phyloP scores from a whole-genome alignment of 2,797 vertebrate species.

The Megaceryle alcyon region DNA sequence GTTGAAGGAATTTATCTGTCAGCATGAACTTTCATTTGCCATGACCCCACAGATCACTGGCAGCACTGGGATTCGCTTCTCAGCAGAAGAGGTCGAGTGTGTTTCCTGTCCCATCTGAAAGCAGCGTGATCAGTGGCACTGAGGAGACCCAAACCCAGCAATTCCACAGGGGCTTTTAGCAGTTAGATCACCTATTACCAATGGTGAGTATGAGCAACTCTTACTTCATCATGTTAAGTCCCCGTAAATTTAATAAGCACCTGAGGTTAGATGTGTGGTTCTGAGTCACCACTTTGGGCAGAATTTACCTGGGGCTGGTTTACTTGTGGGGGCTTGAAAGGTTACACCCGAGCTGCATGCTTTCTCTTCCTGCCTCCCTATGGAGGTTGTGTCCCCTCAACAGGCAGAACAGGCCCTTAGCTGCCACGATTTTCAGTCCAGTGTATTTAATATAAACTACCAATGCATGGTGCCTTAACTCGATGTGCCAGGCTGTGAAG shows the following conservation, averaged over 20 bases:
- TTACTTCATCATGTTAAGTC: background rate
- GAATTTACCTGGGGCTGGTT: background rate
- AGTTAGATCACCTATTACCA: background rate
- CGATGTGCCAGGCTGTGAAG: background rate
- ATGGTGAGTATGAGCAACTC: background rate
- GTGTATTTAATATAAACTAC: background rate
- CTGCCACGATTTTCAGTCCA: background rate
- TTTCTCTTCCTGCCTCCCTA: background rate
- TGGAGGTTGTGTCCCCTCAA: background rate
- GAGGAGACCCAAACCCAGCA: background rate
- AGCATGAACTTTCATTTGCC: background rate
- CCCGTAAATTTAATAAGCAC: background rate
- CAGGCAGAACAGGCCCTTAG: background rate
- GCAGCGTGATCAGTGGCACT: background rate
- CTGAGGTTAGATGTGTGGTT: background rate
- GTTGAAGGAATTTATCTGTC: background rate
- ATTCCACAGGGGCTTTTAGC: background rate
- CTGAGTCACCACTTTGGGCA: background rate
- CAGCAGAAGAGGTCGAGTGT: background rate
- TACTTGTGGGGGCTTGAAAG: background rate
- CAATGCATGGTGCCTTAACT: accelerated
- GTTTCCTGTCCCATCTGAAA: background rate
- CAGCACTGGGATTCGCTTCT: background rate
- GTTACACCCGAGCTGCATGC: background rate
- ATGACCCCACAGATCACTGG: background rate